Evolutionary conservation across 2,888 invertebrate species (phyloP).

Genomic region (Eupelmus urozonus): DNA sequence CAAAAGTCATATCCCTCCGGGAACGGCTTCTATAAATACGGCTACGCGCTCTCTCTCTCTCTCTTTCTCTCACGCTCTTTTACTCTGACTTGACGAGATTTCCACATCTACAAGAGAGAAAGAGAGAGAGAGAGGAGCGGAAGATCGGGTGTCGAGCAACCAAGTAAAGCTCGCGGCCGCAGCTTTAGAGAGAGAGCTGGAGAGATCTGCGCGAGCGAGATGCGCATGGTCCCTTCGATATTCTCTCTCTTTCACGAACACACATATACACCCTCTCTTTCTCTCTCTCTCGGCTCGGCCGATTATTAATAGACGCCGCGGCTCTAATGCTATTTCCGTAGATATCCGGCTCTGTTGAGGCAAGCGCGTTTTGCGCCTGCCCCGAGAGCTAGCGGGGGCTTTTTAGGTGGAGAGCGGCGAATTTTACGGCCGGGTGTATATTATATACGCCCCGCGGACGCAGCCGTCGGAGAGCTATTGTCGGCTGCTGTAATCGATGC

Average conservation of each 20-base stretch:
- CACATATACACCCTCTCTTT: constrained; percentile 41
- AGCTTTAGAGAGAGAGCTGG: constrained; percentile 13
- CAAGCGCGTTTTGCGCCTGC: neutral
- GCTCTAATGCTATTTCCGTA: constrained; percentile 75
- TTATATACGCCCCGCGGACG: too few species aligned
- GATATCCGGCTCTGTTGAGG: constrained; percentile 64
- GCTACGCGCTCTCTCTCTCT: constrained; percentile 11
- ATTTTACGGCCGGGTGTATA: too few species aligned
- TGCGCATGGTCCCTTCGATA: neutral
- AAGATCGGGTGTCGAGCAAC: constrained; percentile 77
- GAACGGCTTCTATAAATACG: constrained; percentile 36
- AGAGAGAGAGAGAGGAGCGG: constrained; percentile 70
- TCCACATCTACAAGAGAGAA: constrained; percentile 10
- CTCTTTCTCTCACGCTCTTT: constrained; percentile 27
- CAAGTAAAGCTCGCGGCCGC: constrained; percentile 75
- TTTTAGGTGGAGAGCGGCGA: too few species aligned
- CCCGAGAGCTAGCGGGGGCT: too few species aligned
- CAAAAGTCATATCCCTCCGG: constrained; percentile 45
- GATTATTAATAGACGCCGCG: constrained; percentile 74
- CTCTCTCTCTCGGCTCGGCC: constrained; percentile 51
- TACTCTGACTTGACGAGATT: constrained; percentile 44
- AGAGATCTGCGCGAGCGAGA: constrained; percentile 28
- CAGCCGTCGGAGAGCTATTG: too few species aligned
- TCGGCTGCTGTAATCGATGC: too few species aligned
- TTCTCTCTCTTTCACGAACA: constrained; percentile 38